Conservation (phyloP, 2,113 vertebrate species). For the Amazona vittata region DNA sequence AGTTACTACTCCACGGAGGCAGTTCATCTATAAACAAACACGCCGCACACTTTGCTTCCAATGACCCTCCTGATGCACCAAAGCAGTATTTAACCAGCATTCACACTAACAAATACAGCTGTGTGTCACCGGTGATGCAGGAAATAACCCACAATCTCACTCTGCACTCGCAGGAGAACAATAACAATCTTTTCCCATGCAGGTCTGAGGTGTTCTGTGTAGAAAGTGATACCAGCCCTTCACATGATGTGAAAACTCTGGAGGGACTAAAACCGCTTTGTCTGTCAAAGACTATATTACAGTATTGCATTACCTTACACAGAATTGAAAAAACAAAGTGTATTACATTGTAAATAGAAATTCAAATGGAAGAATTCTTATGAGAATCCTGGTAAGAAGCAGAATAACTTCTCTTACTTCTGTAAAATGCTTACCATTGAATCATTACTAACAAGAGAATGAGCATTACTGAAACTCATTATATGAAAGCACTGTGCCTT, state of each 20-base stretch:
- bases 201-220: not conserved
- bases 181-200: not conserved
- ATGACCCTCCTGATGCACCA: not conserved
- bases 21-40: constrained; percentile 16
- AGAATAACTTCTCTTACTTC: not conserved
- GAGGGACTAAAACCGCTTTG: not conserved
- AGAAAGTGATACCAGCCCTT: not conserved
- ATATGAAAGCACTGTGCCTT: not conserved
- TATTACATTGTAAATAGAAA: not conserved
- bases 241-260: not conserved
- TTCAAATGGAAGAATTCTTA: not conserved
- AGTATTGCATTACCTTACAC: not conserved
- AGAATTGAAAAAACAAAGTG: not conserved
- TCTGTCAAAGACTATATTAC: not conserved
- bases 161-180: not conserved
- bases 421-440: not conserved
- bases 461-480: not conserved
- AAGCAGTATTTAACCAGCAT: constrained; percentile 21
- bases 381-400: not conserved
- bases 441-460: not conserved
- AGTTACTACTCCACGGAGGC: not conserved
- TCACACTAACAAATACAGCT: not conserved
- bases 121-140: not conserved
- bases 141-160: not conserved
- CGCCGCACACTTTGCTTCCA: not conserved